A percentile compares a stretch with the other conserved stretches of the same genome.
Conservation (phyloP, 2,797 vertebrate species). For the Cryptoblepharus egeriae region DNA sequence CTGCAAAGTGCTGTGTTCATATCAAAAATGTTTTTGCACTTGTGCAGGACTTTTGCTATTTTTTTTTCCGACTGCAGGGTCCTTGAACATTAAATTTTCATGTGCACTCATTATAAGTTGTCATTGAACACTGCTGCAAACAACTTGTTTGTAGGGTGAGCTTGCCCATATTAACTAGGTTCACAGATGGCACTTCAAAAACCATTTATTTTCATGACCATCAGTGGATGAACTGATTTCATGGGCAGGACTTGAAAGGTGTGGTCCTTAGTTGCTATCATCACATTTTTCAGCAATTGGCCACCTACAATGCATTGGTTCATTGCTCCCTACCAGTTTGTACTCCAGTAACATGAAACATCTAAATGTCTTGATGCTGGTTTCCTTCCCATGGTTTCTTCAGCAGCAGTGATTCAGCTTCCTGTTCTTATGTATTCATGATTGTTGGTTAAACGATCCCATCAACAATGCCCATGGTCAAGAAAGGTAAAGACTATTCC, state of each 20-base stretch:
- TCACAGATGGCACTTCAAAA: slow-evolving; percentile 14
- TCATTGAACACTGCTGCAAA: not conserved
- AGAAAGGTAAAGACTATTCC: not conserved
- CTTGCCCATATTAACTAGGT: slow-evolving; percentile 5
- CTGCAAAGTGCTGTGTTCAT: not conserved
- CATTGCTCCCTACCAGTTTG: not conserved
- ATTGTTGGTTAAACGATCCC: not conserved
- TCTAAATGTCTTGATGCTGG: not conserved
- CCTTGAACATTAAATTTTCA: not conserved
- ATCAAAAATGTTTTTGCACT: not conserved
- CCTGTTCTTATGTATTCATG: not conserved
- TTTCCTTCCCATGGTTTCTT: not conserved
- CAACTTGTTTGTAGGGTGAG: not conserved
- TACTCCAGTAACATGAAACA: not conserved
- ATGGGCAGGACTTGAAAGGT: not conserved
- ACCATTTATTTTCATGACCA: not conserved
- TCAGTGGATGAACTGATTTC: not conserved
- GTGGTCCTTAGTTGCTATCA: not conserved
- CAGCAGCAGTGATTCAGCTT: not conserved
- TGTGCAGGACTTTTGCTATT: not conserved
- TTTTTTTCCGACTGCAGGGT: not conserved
- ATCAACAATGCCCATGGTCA: not conserved
- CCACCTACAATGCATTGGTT: not conserved
- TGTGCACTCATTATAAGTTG: not conserved
- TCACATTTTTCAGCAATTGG: not conserved